Evolutionary conservation across 1,140 invertebrate genomes (phyloP).

Genomic region (Temnothorax longispinosus): DNA sequence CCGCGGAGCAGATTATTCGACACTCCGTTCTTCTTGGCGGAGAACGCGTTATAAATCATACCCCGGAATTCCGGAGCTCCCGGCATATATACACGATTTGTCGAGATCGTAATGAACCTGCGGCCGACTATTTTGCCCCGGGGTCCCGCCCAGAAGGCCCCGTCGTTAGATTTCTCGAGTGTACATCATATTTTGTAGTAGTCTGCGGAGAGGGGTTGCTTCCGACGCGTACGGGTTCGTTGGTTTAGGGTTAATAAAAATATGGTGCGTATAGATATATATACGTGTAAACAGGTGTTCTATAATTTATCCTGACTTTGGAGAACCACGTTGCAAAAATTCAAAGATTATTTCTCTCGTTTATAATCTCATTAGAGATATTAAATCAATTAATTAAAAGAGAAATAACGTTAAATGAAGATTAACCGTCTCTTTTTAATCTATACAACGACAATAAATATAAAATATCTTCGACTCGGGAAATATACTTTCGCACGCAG

Average conservation of each 20-base stretch:
- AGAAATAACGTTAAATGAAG: neutral
- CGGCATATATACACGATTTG: conserved; percentile 52
- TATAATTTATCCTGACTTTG: neutral
- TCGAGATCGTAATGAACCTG: conserved; percentile 57
- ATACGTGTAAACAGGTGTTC: neutral
- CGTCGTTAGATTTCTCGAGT: conserved; percentile 30
- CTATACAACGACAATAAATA: neutral
- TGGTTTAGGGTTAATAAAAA: conserved; percentile 25
- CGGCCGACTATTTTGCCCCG: conserved; percentile 48
- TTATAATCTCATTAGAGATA: neutral
- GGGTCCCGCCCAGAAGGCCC: conserved; percentile 32
- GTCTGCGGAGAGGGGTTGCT: conserved; percentile 7
- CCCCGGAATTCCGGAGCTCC: conserved; percentile 17
- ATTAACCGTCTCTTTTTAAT: neutral
- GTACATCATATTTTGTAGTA: conserved; percentile 52
- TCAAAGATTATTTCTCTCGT: neutral
- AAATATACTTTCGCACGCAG: neutral
- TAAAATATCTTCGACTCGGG: neutral
- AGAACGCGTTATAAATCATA: conserved; percentile 42
- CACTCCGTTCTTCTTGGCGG: conserved; percentile 50
- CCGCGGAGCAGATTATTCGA: conserved; percentile 66
- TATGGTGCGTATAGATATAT: neutral
- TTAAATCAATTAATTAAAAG: conserved; percentile 1
- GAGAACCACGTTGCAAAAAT: neutral
- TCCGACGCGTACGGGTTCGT: neutral